Conservation (phyloP, 2,797 vertebrate genomes). For the Tolypeutes matacus region DNA sequence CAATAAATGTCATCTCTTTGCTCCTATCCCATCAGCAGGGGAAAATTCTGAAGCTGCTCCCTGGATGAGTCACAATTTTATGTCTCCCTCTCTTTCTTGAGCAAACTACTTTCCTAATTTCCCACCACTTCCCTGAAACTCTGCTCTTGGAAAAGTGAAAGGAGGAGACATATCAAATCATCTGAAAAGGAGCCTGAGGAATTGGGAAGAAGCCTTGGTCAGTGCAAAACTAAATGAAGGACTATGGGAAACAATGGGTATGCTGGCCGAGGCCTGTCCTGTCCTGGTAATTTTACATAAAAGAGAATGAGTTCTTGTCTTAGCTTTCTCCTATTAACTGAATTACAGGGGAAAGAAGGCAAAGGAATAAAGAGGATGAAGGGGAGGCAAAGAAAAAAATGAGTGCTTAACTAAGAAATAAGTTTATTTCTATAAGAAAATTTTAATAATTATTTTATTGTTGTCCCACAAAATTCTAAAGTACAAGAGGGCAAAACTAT, state of each 20-base stretch:
- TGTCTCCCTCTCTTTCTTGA: background rate
- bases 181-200: constrained; percentile 7
- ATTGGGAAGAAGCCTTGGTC: background rate
- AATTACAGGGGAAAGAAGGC: background rate
- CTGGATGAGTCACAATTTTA: background rate
- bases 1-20: background rate
- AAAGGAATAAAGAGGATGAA: background rate
- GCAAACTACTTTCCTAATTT: constrained; percentile 17
- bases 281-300: constrained; percentile 1
- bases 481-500: background rate
- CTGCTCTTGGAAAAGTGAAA: constrained; percentile 48
- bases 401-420: background rate
- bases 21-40: background rate
- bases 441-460: background rate
- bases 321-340: constrained; percentile 20
- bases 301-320: background rate
- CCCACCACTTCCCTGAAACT: background rate
- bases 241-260: background rate
- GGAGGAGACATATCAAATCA: background rate
- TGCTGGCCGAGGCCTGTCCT: background rate
- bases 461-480: background rate
- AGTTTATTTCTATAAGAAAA: background rate
- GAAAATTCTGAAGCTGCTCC: background rate
- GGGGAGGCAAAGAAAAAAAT: background rate
- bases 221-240: background rate